Base-by-base conservation (phyloP, 1,140 invertebrate genomes). In the Lordiphosa clarofinis region DNA sequence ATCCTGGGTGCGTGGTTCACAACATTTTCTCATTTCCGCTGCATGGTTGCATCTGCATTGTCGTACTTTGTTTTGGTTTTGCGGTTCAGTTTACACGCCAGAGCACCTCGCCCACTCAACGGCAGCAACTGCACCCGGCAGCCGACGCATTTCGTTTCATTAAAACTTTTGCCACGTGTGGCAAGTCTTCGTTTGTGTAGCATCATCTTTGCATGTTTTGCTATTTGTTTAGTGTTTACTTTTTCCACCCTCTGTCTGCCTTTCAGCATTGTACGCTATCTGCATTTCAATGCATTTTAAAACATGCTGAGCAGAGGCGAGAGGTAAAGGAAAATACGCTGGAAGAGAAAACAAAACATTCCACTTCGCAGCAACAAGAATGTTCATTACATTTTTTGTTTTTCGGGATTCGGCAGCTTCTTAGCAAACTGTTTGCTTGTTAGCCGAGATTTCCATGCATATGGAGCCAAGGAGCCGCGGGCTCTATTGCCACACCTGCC, bases 91-190 rank as follows among this genome's bases (percentile, higher is more conserved):
- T 79, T 82, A 75, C 76, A 82, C 12, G 62, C 56, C 66, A 71
- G 36, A 63, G 53, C 70, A 66, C 54, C 62, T 54, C 69, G 44
- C 38, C 48, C 63, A 69, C 49, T 21, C 58, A 28, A 28, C 39
- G 39, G 19, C 43, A 54, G 33, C 52, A 55, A 21, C 21, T 21
- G 61, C 53, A 40, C n/a, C 13, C 12, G 13, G 36, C 54, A 15
- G 38, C 57, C 49, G 54, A 68, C 68, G 60, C 75, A 79, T 44
- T 82, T 82, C 73, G 78, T 84, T 82, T 82, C 76, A 82, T 84
- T 82, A 84, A 82, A 82, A 82, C 76, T 82, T 81, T 63, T 46
- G 58, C 58, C 62, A 82, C 71, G 63, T 81, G 63, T 75, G 70
- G 49, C 59, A 37, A 63, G 58, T 49, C 38, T 43, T 56, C 37